Conservation (phyloP, 2,888 invertebrate genomes). For the Gymnocheta viridis region DNA sequence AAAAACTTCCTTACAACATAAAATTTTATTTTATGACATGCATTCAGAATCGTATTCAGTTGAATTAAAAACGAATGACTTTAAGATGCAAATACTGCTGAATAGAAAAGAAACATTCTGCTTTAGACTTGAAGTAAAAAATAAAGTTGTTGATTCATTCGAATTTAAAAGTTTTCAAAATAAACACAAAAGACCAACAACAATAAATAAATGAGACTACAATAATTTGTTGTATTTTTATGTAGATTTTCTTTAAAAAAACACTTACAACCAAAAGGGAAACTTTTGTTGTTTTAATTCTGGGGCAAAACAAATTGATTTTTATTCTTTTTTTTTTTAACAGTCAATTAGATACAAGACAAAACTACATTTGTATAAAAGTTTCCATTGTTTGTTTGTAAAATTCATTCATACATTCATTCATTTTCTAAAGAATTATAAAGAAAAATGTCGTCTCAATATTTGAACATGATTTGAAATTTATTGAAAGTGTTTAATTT, state of each 20-base stretch:
- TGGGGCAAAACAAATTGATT: constrained; percentile 16
- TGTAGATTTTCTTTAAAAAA: constrained; percentile 22
- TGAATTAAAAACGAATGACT: constrained; percentile 30
- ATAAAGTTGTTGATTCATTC: constrained; percentile 36
- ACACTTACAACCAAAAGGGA: constrained; percentile 8
- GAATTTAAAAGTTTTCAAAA: constrained; percentile 29
- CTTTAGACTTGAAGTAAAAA: neutral
- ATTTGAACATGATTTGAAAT: constrained; percentile 21
- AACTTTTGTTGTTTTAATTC: constrained; percentile 18
- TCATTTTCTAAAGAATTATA: constrained; percentile 6
- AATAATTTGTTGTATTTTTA: constrained; percentile 2
- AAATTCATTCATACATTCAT: neutral
- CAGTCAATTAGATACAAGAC: constrained; percentile 4
- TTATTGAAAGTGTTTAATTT: constrained; percentile 45
- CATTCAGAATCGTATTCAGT: constrained; percentile 7
- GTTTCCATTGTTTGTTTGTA: constrained; percentile 7
- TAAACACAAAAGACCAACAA: constrained; percentile 41
- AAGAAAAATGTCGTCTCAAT: neutral
- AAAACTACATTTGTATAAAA: constrained; percentile 14
- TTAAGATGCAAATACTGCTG: constrained; percentile 3
- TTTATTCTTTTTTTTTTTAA: neutral
- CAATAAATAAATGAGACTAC: constrained; percentile 17
- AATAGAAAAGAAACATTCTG: neutral
- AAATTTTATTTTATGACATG: constrained; percentile 34
- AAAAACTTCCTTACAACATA: constrained; percentile 17